phyloP scores from a whole-genome alignment of 1,140 invertebrate genomes.

The Lepidurus apus region DNA sequence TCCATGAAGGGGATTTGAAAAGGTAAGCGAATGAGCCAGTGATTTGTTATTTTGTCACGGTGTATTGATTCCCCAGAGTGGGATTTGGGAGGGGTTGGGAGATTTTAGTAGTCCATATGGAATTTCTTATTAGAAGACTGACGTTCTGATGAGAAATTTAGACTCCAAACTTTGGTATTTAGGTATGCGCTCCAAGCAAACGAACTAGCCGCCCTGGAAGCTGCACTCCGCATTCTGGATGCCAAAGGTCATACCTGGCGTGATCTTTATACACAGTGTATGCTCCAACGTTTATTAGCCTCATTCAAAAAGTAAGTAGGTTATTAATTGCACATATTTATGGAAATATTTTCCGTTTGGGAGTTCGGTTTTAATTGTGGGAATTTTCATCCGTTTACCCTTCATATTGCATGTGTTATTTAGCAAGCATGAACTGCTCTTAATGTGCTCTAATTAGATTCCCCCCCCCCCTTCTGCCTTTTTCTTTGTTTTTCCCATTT shows the following conservation, averaged over 20 bases:
- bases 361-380: slow-evolving; percentile 6
- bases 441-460: background rate
- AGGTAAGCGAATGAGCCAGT: slow-evolving; percentile 49
- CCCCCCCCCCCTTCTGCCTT: background rate
- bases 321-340: slow-evolving; percentile 17
- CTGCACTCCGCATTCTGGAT: slow-evolving; percentile 51
- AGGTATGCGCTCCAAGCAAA: slow-evolving; percentile 59
- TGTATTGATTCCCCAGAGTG: slow-evolving; percentile 26
- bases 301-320: slow-evolving; percentile 48
- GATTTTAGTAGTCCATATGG: slow-evolving; percentile 19
- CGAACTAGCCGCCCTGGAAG: slow-evolving; percentile 58
- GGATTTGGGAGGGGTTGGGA: background rate
- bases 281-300: slow-evolving; percentile 67
- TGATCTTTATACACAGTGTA: slow-evolving; percentile 73
- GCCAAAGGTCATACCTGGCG: slow-evolving; percentile 68
- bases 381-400: background rate
- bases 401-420: background rate
- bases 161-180: slow-evolving; percentile 21
- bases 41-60: background rate
- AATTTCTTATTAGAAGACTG: slow-evolving; percentile 23
- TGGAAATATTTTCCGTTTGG: background rate
- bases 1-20: slow-evolving; percentile 55
- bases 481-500: background rate
- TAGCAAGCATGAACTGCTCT: slow-evolving; percentile 1
- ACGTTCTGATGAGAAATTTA: slow-evolving; percentile 49